phyloP scores from a whole-genome alignment of 37 sponge, comb jelly and placozoan species.

The Theonella swinhoei region DNA sequence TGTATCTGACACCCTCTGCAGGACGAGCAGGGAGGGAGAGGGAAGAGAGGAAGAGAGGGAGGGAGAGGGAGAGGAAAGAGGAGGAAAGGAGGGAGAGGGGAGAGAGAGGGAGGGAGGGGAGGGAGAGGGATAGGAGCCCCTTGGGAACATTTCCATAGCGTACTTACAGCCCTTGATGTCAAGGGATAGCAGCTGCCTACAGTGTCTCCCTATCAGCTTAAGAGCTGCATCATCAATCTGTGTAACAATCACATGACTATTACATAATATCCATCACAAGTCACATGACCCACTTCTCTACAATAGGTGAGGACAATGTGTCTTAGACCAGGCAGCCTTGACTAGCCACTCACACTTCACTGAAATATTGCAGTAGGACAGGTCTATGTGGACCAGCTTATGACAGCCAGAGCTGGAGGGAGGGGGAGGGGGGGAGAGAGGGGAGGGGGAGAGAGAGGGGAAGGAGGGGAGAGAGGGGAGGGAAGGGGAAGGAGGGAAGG shows the following conservation, averaged over 20 bases:
- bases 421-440: slow-evolving; percentile 27
- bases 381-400: slow-evolving; percentile 48
- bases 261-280: too few species aligned
- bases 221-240: slow-evolving; percentile 67
- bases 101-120: background rate
- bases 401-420: slow-evolving; percentile 59
- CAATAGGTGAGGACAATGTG: slow-evolving; percentile 67
- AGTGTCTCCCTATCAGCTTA: slow-evolving; percentile 42
- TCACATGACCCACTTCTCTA: too few species aligned
- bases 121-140: background rate
- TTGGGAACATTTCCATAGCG: too few species aligned
- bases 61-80: background rate
- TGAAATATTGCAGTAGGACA: slow-evolving; percentile 73
- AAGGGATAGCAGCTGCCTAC: slow-evolving; percentile 35
- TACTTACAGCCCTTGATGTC: slow-evolving; percentile 63
- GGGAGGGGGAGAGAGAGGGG: slow-evolving; percentile 1
- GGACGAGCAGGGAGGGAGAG: background rate
- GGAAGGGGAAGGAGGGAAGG: background rate
- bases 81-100: background rate
- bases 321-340: slow-evolving; percentile 5
- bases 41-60: slow-evolving; percentile 6
- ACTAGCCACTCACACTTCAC: slow-evolving; percentile 33
- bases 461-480: background rate
- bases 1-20: slow-evolving; percentile 57
- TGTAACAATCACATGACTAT: background rate